A percentile compares a stretch with the other conserved stretches of the same genome.
Conservation (phyloP, 2,797 vertebrate genomes). For the Corythornis leucogaster region DNA sequence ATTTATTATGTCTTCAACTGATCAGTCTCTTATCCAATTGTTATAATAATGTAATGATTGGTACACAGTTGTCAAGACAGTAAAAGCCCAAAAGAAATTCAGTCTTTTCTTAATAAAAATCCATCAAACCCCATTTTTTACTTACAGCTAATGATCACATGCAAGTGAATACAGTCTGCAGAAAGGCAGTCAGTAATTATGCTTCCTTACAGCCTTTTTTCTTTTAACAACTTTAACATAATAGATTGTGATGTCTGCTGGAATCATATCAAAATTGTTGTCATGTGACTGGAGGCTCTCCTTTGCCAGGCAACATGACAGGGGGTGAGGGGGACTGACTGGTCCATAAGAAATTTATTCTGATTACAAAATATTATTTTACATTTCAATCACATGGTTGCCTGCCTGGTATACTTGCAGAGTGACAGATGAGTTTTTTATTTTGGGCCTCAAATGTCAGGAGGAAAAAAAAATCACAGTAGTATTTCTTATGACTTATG, state of each 20-base stretch:
- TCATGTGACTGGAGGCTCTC: neutral
- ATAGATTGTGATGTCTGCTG: constrained; percentile 28
- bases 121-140: constrained; percentile 36
- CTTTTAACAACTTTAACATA: constrained; percentile 25
- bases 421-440: constrained; percentile 26
- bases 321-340: neutral
- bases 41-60: neutral
- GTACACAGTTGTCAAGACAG: constrained; percentile 10
- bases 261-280: neutral
- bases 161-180: neutral
- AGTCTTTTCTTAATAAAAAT: constrained; percentile 41
- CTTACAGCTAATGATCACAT: constrained; percentile 29
- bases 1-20: constrained; percentile 44
- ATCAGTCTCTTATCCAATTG: constrained; percentile 34
- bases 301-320: neutral
- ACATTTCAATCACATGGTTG: constrained; percentile 17
- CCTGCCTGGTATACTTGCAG: neutral
- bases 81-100: constrained; percentile 30
- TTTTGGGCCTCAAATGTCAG: neutral
- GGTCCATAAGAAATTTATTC: neutral
- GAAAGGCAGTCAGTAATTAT: constrained; percentile 21
- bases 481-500: constrained; percentile 39
- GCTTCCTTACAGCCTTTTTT: constrained; percentile 8
- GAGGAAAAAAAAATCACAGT: neutral
- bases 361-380: neutral